Evolutionary conservation across 2,888 invertebrate species (phyloP), one percentile per base, ranked within the genome.

Genomic region (Anoplius nigerrimus): DNA sequence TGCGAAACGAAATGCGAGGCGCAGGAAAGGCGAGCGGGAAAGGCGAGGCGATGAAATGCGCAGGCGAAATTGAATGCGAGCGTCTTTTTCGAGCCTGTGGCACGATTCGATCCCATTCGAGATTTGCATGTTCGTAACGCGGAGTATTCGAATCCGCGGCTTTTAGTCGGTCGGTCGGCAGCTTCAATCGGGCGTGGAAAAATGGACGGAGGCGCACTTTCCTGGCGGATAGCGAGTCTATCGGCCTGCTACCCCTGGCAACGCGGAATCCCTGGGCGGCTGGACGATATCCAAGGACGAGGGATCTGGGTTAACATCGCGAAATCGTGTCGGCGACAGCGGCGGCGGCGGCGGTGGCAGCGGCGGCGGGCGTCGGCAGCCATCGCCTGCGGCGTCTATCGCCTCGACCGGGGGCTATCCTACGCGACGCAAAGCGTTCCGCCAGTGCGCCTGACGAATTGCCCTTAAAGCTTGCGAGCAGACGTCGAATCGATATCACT

Each of bases 271-370:
- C 71, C 60, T 34, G 34, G 63, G 58, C 57, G 78, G 77, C 80
- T 87, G 86, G 87, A 86, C 80, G 63, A 62, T 56, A 76, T 86
- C 86, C 87, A 87, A 83, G 79, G 77, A 76, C 75, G 69, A 63
- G 5, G 71, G 71, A 87, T 84, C 78, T 86, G 77, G 86, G 86
- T 86, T 84, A 87, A 82, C 81, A 78, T 78, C 71, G 75, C 72
- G 70, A 76, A 82, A 81, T 82, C 78, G 82, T 80, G 83, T 76
- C 81, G 82, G 67, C 72, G 78, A 69, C 71, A 67, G n/a, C 63
- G 66, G 13, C 46, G 27, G n/a, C 3, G 13, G 5, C 27, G 27
- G 24, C 68, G 63, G 45, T 60, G 54, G 54, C 62, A 16, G 18
- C 59, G 16, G 18, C 51, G 56, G 24, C 11, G 42, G 72, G 71